Conservation (phyloP, 2,797 vertebrate genomes). For the Stomatorhinus walkeri region DNA sequence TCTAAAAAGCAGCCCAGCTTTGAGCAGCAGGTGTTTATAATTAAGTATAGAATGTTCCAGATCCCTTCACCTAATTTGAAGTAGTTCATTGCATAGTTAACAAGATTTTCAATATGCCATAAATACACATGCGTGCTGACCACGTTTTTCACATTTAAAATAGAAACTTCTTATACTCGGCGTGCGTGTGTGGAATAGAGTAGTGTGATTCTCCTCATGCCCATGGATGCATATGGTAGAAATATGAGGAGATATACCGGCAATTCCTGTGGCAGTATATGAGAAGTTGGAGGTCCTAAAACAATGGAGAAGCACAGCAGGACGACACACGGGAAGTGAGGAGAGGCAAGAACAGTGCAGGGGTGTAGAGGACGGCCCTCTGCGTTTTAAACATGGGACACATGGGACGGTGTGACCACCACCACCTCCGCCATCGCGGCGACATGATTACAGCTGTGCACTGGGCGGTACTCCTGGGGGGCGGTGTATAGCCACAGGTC, state of each 20-base stretch:
- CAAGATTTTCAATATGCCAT: conserved; percentile 1
- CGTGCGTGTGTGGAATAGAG: background rate
- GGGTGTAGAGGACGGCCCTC: background rate
- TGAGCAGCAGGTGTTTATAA: conserved; percentile 17
- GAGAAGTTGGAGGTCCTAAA: background rate
- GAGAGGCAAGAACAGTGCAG: background rate
- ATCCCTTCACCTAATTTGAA: background rate
- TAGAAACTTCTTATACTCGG: background rate
- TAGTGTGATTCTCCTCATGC: background rate
- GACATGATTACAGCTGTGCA: background rate
- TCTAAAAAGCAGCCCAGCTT: conserved; percentile 13
- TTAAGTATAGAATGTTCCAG: conserved; percentile 2
- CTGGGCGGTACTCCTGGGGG: background rate
- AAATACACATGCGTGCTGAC: background rate
- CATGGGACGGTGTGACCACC: background rate
- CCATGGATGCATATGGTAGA: background rate
- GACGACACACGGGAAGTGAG: background rate
- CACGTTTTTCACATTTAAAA: conserved; percentile 11
- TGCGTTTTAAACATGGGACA: background rate
- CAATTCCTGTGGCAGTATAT: background rate
- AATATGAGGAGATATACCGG: background rate
- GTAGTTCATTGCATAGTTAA: conserved; percentile 2
- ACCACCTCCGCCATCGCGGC: background rate
- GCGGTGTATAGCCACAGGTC: conserved; percentile 46
- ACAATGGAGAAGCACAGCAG: background rate